phyloP scores from a whole-genome alignment of 2,113 vertebrate species.

The Speoplatyrhinus poulsoni region DNA sequence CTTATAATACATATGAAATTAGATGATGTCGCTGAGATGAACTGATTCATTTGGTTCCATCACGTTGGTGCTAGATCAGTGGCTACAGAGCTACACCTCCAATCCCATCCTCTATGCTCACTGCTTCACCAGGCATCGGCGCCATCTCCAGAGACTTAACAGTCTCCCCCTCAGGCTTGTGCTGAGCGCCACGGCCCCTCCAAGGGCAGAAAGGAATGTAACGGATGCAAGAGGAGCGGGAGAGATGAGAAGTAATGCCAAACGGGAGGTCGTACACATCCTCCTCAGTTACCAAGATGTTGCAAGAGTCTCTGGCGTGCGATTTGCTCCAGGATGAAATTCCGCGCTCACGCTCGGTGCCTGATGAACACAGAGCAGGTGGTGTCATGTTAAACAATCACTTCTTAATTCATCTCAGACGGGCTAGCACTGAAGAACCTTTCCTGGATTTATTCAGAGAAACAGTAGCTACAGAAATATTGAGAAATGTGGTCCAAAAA shows the following conservation, averaged over 20 bases:
- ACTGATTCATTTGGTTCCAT: neutral
- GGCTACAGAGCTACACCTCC: neutral
- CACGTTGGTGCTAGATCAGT: neutral
- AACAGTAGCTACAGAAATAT: no score
- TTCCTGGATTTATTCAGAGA: no score
- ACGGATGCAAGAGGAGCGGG: slow-evolving; percentile 63
- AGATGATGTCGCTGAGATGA: no score
- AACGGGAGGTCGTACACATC: slow-evolving; percentile 82
- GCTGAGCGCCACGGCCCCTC: neutral
- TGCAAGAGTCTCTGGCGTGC: slow-evolving; percentile 20
- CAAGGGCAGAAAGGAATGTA: slow-evolving; percentile 80
- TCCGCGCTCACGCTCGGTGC: slow-evolving; percentile 80
- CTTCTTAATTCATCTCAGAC: no score
- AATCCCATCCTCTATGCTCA: neutral
- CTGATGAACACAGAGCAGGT: slow-evolving; percentile 50
- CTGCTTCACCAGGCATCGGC: neutral
- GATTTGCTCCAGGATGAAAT: slow-evolving; percentile 67
- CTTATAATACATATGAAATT: no score
- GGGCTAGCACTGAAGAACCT: no score
- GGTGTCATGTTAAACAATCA: neutral
- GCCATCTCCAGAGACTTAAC: rapidly evolving
- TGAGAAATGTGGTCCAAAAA: no score
- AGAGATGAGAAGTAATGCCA: slow-evolving; percentile 75
- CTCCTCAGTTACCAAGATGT: slow-evolving; percentile 24
- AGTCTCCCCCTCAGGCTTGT: neutral